phyloP scores from a whole-genome alignment of 1,140 invertebrate species.

The Zaprionus vittiger region DNA sequence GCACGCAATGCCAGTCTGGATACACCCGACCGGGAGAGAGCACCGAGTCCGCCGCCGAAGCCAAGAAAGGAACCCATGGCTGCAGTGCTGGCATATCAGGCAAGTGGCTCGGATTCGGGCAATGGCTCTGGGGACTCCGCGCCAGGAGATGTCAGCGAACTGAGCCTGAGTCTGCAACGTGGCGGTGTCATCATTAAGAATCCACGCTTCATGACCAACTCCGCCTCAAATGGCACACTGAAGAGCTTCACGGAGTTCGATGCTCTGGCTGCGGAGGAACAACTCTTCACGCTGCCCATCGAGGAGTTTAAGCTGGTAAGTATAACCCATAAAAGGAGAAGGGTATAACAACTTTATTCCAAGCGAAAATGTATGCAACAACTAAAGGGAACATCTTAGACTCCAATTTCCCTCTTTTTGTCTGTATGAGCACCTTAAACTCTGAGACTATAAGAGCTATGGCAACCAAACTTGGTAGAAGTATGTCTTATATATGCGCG shows the following conservation, averaged over 20 bases:
- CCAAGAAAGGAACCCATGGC: constrained; percentile 85
- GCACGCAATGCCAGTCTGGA: constrained; percentile 85
- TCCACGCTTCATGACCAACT: constrained; percentile 85
- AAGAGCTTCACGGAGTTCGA: constrained; percentile 88
- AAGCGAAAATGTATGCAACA: no score
- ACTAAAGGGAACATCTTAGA: no score
- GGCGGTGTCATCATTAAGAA: constrained; percentile 87
- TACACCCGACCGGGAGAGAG: constrained; percentile 62
- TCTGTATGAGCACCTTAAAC: no score
- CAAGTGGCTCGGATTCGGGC: constrained; percentile 93
- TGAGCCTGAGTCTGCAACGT: constrained; percentile 62
- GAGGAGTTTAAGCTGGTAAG: constrained; percentile 85
- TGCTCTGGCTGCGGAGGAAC: constrained; percentile 87
- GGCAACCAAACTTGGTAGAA: no score
- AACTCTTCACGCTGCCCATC: constrained; percentile 87
- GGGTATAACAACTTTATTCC: no score
- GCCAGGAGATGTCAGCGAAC: constrained; percentile 86
- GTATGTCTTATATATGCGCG: no score
- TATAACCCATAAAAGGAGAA: no score
- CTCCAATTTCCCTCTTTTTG: no score
- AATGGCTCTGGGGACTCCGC: constrained; percentile 94
- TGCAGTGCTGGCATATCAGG: constrained; percentile 88
- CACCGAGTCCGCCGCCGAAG: constrained; percentile 89
- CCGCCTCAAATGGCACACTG: constrained; percentile 86
- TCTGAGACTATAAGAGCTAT: no score